Conservation (phyloP, 2,888 invertebrate genomes). For the Euproctis similis region DNA sequence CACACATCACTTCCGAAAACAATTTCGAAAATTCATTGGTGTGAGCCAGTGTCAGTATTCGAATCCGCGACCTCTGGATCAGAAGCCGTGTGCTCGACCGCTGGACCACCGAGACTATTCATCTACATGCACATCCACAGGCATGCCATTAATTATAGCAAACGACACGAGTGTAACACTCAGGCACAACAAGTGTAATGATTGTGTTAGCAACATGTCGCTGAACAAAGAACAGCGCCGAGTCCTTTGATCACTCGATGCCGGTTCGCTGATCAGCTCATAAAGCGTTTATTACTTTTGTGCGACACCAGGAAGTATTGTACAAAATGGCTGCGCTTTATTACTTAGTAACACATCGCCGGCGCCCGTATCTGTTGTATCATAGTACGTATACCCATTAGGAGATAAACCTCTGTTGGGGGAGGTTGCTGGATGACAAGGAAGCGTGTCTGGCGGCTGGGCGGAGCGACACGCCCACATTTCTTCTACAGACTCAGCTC, state of each 20-base stretch:
- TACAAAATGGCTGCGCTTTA: constrained; percentile 73
- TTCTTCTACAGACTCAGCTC: constrained; percentile 54
- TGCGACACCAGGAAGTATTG: constrained; percentile 55
- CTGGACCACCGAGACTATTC: too few relatives aligned
- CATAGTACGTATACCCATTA: constrained; percentile 67
- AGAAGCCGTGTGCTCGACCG: too few relatives aligned
- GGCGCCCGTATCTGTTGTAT: constrained; percentile 69
- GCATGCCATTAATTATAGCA: too few relatives aligned
- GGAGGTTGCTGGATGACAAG: constrained; percentile 59
- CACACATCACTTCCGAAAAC: too few relatives aligned
- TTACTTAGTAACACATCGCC: constrained; percentile 73
- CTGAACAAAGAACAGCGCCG: constrained; percentile 55
- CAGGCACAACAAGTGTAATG: constrained; percentile 35
- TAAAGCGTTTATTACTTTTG: constrained; percentile 63
- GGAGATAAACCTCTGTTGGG: constrained; percentile 58
- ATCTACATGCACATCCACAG: too few relatives aligned
- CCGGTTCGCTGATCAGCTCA: constrained; percentile 58
- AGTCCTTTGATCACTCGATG: constrained; percentile 66
- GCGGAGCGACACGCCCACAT: constrained; percentile 72
- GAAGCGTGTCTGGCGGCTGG: constrained; percentile 47
- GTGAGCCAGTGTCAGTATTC: too few relatives aligned
- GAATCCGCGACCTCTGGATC: too few relatives aligned
- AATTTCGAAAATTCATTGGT: too few relatives aligned
- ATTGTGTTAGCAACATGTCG: constrained; percentile 56
- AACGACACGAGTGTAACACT: too few relatives aligned